Evolutionary conservation across 1,140 invertebrate species (phyloP).

Genomic region (Asobara japonica): DNA sequence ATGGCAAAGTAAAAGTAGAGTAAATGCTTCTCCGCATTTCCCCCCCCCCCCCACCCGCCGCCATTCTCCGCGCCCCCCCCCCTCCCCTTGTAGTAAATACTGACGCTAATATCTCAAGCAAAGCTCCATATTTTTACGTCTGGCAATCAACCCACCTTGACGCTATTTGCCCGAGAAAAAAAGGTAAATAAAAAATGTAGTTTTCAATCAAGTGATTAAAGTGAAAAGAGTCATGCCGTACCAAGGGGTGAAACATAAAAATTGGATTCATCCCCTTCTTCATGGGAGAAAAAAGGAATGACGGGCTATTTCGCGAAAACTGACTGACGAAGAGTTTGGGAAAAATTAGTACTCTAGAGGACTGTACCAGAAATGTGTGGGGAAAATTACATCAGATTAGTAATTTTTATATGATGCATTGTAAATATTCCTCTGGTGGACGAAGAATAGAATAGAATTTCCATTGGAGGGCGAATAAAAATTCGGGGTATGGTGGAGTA

Average conservation of each 20-base stretch:
- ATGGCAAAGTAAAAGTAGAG: background rate
- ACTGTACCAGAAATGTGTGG: no score
- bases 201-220: conserved; percentile 7
- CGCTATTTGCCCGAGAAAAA: background rate
- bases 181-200: conserved; percentile 7
- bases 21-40: conserved; percentile 3
- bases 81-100: background rate
- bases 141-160: conserved; percentile 4
- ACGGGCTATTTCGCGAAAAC: no score
- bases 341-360: no score
- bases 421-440: no score
- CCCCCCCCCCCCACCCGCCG: background rate
- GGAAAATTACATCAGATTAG: no score
- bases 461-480: no score
- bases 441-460: no score
- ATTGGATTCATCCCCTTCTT: no score
- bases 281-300: no score
- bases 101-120: conserved; percentile 13
- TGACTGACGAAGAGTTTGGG: no score
- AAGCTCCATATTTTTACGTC: conserved; percentile 2
- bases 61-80: background rate
- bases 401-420: no score
- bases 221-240: background rate
- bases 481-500: no score
- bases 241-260: background rate